Evolutionary conservation across 2,888 invertebrate genomes (phyloP).

Genomic region (Epicampocera succincta): DNA sequence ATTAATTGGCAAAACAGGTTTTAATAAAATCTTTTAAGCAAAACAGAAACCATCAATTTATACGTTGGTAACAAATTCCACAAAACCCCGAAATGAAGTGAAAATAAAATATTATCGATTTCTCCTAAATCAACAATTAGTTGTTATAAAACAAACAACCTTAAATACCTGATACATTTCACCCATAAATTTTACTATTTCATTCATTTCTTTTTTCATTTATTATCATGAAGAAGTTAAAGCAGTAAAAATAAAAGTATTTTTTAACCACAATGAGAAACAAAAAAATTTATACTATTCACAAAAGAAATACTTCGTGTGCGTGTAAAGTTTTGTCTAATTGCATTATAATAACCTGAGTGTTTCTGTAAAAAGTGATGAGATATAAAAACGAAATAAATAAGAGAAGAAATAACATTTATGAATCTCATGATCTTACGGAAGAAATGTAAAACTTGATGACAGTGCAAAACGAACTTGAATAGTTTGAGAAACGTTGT

Average conservation of each 20-base stretch:
- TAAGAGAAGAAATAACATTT: conserved; percentile 9
- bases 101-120: conserved; percentile 27
- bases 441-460: conserved; percentile 4
- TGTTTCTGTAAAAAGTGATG: background rate
- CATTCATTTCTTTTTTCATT: conserved; percentile 32
- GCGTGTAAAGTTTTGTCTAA: background rate
- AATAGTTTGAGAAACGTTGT: too few relatives aligned
- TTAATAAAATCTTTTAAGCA: background rate
- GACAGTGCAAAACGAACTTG: too few relatives aligned
- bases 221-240: conserved; percentile 18
- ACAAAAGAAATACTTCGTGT: conserved; percentile 27
- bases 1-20: too few relatives aligned
- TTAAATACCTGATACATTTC: conserved; percentile 34
- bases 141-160: background rate
- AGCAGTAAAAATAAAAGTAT: conserved; percentile 57
- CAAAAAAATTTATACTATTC: conserved; percentile 13
- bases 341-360: background rate
- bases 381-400: background rate
- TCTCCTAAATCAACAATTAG: conserved; percentile 36
- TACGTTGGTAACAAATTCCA: too few relatives aligned
- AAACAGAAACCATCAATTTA: background rate
- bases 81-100: too few relatives aligned
- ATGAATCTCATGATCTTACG: conserved; percentile 25
- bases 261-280: conserved; percentile 3
- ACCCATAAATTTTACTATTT: conserved; percentile 41